Evolutionary conservation across 2,797 vertebrate genomes (phyloP).

Genomic region (Atherinosoma microstoma): DNA sequence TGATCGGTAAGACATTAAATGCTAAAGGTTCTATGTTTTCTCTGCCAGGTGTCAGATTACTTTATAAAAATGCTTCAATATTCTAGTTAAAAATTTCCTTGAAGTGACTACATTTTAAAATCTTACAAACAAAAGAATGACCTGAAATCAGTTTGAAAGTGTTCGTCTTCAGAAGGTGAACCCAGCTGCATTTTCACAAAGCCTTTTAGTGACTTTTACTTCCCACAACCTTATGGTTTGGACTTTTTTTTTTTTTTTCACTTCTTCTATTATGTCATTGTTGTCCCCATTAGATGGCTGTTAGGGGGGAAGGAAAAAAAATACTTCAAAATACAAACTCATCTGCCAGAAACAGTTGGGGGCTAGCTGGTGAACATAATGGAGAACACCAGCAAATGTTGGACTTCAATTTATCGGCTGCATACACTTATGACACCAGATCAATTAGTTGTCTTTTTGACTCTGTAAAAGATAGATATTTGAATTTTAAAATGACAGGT

Average conservation of each 20-base stretch:
- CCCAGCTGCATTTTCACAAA: neutral
- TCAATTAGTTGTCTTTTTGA: neutral
- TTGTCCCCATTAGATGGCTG: neutral
- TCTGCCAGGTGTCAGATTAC: neutral
- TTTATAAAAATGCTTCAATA: neutral
- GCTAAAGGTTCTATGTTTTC: neutral
- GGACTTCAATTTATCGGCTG: neutral
- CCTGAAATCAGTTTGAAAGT: neutral
- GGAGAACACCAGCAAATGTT: neutral
- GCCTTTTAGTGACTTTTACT: neutral
- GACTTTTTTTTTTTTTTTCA: neutral
- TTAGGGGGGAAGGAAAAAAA: neutral
- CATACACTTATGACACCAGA: neutral
- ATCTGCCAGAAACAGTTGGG: neutral
- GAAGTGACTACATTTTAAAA: neutral
- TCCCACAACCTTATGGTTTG: neutral
- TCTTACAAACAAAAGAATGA: neutral
- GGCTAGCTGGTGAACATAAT: neutral
- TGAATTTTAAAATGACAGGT: neutral
- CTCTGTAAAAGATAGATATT: neutral
- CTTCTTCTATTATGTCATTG: neutral
- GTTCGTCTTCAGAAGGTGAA: neutral
- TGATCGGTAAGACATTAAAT: conserved; percentile 75
- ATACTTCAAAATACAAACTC: neutral
- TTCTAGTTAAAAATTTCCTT: neutral